phyloP scores from a whole-genome alignment of 1,140 invertebrate species.

The Drosophila sp. region DNA sequence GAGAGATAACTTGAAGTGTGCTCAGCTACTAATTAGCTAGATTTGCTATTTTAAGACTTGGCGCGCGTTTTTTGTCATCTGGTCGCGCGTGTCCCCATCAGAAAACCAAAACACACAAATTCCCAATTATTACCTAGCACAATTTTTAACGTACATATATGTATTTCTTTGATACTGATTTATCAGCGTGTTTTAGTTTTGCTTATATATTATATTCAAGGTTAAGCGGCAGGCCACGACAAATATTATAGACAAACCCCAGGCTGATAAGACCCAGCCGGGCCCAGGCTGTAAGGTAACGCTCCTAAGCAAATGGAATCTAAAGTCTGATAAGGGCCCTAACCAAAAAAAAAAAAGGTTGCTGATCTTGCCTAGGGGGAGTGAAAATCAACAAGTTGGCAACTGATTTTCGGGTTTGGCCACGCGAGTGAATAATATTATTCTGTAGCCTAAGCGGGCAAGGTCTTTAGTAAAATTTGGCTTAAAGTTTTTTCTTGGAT shows the following conservation, averaged over 20 bases:
- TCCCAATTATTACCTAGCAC: conserved; percentile 27
- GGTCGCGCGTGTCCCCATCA: conserved; percentile 40
- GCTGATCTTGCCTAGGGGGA: conserved; percentile 7
- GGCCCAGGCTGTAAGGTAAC: conserved; percentile 4
- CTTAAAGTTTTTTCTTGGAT: too few species aligned
- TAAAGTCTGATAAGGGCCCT: conserved; percentile 1
- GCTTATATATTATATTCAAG: conserved; percentile 21
- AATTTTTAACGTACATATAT: conserved; percentile 3
- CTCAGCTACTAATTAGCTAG: conserved; percentile 13
- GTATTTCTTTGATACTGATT: conserved; percentile 11
- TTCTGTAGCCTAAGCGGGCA: too few species aligned
- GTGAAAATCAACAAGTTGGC: neutral
- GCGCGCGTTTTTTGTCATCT: conserved; percentile 44
- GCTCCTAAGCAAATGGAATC: neutral
- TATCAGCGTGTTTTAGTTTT: conserved; percentile 40
- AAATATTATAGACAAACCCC: neutral
- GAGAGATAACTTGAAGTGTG: conserved; percentile 43
- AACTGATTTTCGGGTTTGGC: neutral
- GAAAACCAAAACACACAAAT: conserved; percentile 19
- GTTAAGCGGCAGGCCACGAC: conserved; percentile 8
- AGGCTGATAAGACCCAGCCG: conserved; percentile 4
- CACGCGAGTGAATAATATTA: neutral
- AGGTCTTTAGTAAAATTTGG: too few species aligned
- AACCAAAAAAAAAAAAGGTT: neutral
- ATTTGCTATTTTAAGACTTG: conserved; percentile 37